Conservation (phyloP, 2,797 vertebrate species). For the Lithobates pipiens region DNA sequence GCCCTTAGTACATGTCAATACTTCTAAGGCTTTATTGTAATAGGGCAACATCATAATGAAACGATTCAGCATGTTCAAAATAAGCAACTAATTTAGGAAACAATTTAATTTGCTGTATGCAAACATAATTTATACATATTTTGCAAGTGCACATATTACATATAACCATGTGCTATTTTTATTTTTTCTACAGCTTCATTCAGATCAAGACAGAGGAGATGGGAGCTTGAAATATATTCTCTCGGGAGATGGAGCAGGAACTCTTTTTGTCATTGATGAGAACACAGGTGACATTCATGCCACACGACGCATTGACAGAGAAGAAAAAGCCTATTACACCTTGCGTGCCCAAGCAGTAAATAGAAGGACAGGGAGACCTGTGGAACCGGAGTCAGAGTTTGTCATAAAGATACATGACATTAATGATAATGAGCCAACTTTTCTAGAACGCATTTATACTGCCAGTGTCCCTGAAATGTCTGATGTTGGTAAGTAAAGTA, state of each 20-base stretch:
- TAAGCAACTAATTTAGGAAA: background rate
- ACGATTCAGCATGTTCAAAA: too few relatives aligned
- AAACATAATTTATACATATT: background rate
- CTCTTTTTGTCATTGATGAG: slow-evolving; percentile 93
- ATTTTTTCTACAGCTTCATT: slow-evolving; percentile 84
- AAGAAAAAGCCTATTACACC: slow-evolving; percentile 93
- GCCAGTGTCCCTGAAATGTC: slow-evolving; percentile 93
- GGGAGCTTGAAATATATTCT: slow-evolving; percentile 91
- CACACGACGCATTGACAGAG: slow-evolving; percentile 92
- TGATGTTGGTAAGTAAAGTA: slow-evolving; percentile 83
- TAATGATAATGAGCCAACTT: slow-evolving; percentile 94
- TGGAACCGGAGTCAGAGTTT: slow-evolving; percentile 94
- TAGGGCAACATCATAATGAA: background rate
- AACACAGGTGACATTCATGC: slow-evolving; percentile 95
- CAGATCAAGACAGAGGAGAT: slow-evolving; percentile 90
- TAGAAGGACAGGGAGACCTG: slow-evolving; percentile 85
- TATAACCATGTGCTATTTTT: background rate
- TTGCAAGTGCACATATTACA: background rate
- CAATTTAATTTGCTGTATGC: background rate
- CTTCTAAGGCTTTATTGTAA: background rate
- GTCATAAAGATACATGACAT: slow-evolving; percentile 98
- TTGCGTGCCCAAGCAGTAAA: slow-evolving; percentile 93
- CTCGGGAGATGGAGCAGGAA: slow-evolving; percentile 91
- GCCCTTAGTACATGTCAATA: too few relatives aligned
- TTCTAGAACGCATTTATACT: slow-evolving; percentile 87